A percentile compares a stretch with the other conserved stretches of the same genome.
These are phyloP conservation scores for Microcaecilia unicolor DNA, from an alignment of 2,797 vertebrate genomes.

Conservation along the genomic window DNA sequence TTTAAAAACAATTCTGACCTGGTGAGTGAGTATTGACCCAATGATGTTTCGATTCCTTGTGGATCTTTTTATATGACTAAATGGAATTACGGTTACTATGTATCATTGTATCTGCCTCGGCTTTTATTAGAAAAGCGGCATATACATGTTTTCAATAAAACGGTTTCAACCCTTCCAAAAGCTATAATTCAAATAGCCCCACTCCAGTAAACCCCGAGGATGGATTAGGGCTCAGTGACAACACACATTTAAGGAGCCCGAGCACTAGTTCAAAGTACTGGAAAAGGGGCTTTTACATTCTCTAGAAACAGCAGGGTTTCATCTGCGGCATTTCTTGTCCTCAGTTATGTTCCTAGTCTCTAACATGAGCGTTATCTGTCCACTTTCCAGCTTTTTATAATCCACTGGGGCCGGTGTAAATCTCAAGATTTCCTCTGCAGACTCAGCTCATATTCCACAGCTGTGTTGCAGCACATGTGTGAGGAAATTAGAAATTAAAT, in stretches of 20 bases:
- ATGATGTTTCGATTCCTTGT: too few species aligned
- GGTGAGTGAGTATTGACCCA: too few species aligned
- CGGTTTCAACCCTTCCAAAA: constrained; percentile 18
- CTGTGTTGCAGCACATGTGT: constrained; percentile 40
- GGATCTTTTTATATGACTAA: too few species aligned
- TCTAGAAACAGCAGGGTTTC: constrained; percentile 43
- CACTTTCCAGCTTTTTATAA: constrained; percentile 51
- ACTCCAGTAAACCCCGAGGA: background rate
- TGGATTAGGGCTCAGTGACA: constrained; percentile 24
- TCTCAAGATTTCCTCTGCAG: constrained; percentile 47
- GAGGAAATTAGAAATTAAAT: constrained; percentile 43
- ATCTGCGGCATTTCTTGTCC: constrained; percentile 25
- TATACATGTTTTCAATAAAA: too few species aligned
- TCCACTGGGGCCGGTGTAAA: constrained; percentile 44
- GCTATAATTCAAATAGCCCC: background rate
- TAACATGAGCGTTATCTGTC: constrained; percentile 53
- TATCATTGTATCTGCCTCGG: too few species aligned
- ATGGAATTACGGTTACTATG: too few species aligned
- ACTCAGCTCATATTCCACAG: constrained; percentile 46
- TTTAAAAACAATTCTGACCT: too few species aligned
- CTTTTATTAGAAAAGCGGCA: too few species aligned
- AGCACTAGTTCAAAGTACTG: constrained; percentile 38
- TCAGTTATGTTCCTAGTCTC: constrained; percentile 41
- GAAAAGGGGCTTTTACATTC: constrained; percentile 32
- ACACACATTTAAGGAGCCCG: constrained; percentile 22